These are phyloP conservation scores for Galago senegalensis DNA, from an alignment of 2,797 vertebrate species.

Conservation along the genomic window DNA sequence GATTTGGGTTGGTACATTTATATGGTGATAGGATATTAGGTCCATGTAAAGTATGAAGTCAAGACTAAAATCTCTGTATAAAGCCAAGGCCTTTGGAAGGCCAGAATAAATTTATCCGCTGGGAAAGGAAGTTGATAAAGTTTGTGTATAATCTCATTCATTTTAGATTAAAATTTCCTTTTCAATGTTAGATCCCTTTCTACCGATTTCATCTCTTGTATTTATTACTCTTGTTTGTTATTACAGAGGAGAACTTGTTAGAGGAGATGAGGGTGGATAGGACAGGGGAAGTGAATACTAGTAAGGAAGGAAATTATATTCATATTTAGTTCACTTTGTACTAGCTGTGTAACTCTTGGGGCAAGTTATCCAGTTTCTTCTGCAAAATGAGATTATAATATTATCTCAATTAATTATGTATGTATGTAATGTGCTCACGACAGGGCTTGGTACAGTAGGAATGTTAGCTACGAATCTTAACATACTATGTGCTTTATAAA, in stretches of 20 bases:
- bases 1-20: not conserved
- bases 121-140: not conserved
- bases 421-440: not conserved
- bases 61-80: not conserved
- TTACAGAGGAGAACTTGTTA: not conserved
- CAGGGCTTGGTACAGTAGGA: not conserved
- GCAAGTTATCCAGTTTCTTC: not conserved
- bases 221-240: not conserved
- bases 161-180: not conserved
- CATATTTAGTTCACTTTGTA: not conserved
- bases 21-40: not conserved
- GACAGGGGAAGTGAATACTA: not conserved
- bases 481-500: constrained; percentile 15
- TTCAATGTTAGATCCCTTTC: not conserved
- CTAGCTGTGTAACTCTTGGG: not conserved
- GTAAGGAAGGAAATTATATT: not conserved
- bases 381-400: not conserved
- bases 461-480: not conserved
- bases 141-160: not conserved
- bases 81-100: not conserved
- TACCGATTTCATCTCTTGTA: not conserved
- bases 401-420: not conserved
- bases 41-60: not conserved
- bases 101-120: not conserved
- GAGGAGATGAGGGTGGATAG: not conserved